Percentiles rank a stretch among this genome's conserved stretches.
Evolutionary conservation across 2,113 vertebrate genomes (phyloP).

Genomic region (Willisornis vidua): DNA sequence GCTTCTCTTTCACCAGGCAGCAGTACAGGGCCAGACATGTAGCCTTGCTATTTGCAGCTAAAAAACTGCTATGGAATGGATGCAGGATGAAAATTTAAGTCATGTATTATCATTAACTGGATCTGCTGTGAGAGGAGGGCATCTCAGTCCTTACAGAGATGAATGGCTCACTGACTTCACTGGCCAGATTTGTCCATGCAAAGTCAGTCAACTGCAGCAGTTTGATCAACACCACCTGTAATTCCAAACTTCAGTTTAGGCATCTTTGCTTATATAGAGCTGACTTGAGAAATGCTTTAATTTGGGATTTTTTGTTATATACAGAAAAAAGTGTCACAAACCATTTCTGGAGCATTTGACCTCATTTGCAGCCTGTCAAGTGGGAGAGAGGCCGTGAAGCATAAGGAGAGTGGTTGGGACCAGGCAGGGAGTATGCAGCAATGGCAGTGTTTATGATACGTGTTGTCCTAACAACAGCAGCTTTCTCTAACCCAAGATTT

Average conservation of each 20-base stretch:
- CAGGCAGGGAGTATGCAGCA: background rate
- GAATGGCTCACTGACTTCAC: background rate
- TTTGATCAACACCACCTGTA: background rate
- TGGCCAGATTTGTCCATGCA: background rate
- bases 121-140: background rate
- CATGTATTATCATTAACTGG: background rate
- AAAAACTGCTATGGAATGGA: background rate
- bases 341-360: conserved; percentile 22
- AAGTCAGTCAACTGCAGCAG: background rate
- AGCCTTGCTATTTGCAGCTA: background rate
- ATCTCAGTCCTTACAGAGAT: background rate
- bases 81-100: background rate
- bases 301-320: background rate
- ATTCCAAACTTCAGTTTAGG: background rate
- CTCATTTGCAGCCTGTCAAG: conserved; percentile 43
- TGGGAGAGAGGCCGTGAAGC: conserved; percentile 20
- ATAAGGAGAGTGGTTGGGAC: conserved; percentile 21
- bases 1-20: background rate
- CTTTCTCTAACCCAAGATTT: conserved; percentile 14
- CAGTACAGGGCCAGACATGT: rapidly evolving
- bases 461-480: conserved; percentile 46
- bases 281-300: conserved; percentile 12
- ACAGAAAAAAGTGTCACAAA: background rate
- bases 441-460: background rate
- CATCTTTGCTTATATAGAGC: background rate